Evolutionary conservation across 2,113 vertebrate genomes (phyloP).

Genomic region (Tetrao urogallus): DNA sequence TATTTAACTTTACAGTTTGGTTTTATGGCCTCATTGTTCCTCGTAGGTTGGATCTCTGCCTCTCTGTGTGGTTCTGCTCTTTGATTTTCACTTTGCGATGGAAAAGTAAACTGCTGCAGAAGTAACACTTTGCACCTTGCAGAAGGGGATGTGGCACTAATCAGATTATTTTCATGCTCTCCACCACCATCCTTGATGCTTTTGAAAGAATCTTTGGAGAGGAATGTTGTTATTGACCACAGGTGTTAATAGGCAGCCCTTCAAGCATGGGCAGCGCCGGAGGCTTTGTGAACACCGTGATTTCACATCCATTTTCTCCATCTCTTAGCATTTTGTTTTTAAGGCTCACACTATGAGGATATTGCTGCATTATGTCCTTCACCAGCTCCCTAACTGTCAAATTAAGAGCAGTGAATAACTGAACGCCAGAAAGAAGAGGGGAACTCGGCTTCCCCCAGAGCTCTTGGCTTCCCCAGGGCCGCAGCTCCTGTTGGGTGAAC

Average conservation of each 20-base stretch:
- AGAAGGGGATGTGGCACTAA: slow-evolving; percentile 39
- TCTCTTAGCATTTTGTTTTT: not conserved
- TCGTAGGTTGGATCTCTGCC: slow-evolving; percentile 64
- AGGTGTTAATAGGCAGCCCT: slow-evolving; percentile 41
- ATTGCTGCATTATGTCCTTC: slow-evolving; percentile 7
- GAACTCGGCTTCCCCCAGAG: not conserved
- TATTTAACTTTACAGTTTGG: slow-evolving; percentile 83
- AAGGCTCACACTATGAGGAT: slow-evolving; percentile 32
- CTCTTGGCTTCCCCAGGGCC: not conserved
- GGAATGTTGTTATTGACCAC: not conserved
- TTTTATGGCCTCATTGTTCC: slow-evolving; percentile 80
- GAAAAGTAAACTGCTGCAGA: slow-evolving; percentile 38
- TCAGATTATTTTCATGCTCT: slow-evolving; percentile 20
- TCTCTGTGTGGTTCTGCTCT: slow-evolving; percentile 73
- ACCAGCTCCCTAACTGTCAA: not conserved
- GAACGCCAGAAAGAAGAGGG: not conserved
- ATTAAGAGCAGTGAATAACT: slow-evolving; percentile 13
- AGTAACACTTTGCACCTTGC: slow-evolving; percentile 9
- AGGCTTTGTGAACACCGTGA: not conserved
- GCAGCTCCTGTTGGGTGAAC: not conserved
- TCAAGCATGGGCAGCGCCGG: slow-evolving; percentile 23
- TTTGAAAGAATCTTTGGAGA: not conserved
- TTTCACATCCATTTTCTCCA: slow-evolving; percentile 9
- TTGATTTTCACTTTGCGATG: slow-evolving; percentile 69
- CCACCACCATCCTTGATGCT: not conserved